These are phyloP conservation scores for Columba janthina DNA, from an alignment of 2,113 vertebrate genomes.

Conservation along the genomic window DNA sequence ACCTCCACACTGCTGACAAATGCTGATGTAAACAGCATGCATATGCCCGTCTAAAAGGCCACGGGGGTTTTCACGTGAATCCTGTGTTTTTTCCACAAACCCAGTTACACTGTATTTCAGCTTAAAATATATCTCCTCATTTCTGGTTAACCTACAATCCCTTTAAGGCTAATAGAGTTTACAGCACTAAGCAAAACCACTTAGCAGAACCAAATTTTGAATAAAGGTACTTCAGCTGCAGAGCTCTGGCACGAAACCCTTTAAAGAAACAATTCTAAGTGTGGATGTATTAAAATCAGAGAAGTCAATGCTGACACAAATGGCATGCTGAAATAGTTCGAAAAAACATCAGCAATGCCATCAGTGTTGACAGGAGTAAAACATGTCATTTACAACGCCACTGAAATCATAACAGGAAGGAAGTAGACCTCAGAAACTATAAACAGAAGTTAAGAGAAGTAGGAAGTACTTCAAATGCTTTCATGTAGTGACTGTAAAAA, in stretches of 20 bases:
- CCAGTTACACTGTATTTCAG: neutral
- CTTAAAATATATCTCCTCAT: neutral
- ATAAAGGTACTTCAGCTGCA: neutral
- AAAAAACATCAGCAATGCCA: neutral
- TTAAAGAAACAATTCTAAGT: neutral
- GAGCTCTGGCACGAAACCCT: neutral
- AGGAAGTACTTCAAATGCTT: constrained; percentile 66
- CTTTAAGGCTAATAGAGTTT: neutral
- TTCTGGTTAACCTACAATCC: constrained; percentile 18
- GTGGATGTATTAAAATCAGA: neutral
- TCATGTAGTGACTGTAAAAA: neutral
- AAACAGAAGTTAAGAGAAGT: constrained; percentile 49
- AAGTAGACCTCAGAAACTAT: constrained; percentile 65
- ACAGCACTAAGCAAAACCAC: neutral
- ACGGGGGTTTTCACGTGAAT: constrained; percentile 61
- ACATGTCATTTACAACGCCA: constrained; percentile 51
- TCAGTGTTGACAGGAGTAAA: neutral
- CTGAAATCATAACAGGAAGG: constrained; percentile 70
- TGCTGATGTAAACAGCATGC: constrained; percentile 55
- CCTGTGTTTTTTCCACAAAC: constrained; percentile 25
- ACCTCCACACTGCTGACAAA: constrained; percentile 52
- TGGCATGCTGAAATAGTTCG: neutral
- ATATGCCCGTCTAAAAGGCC: neutral
- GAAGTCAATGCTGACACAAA: neutral
- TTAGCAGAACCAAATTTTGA: neutral